A percentile compares a stretch with the other conserved stretches of the same genome.
These are phyloP conservation scores for Rhaphigaster nebulosa DNA, from an alignment of 2,888 invertebrate genomes.

Conservation along the genomic window DNA sequence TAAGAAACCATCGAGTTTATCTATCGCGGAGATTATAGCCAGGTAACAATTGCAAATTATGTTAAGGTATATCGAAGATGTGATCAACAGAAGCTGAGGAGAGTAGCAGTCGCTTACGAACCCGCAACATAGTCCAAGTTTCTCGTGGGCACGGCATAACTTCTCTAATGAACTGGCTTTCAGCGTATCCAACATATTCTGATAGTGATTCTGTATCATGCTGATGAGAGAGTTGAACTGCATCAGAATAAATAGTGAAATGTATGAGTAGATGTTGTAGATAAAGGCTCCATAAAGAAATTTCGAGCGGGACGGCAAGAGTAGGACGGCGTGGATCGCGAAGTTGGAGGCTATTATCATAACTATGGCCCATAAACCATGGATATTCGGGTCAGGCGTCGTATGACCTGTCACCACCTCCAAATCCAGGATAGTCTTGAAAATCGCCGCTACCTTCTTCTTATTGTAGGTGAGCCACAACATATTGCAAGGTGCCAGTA, in stretches of 20 bases:
- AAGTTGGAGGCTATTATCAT: not conserved
- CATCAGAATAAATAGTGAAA: not conserved
- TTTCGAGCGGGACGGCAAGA: not conserved
- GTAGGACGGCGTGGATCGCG: not conserved
- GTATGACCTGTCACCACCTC: not conserved
- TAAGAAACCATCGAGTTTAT: not conserved
- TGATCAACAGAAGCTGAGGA: not conserved
- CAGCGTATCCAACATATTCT: not conserved
- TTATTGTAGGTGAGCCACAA: not conserved
- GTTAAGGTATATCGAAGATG: not conserved
- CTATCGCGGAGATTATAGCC: not conserved
- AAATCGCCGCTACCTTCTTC: not conserved
- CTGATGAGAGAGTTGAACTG: not conserved
- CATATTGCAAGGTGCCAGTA: not conserved
- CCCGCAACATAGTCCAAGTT: not conserved
- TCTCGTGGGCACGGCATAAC: not conserved
- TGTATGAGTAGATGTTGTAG: not conserved
- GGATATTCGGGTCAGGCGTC: not conserved
- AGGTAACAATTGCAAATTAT: not conserved
- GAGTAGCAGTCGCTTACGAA: not conserved
- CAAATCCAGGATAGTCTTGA: not conserved
- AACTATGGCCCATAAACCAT: not conserved
- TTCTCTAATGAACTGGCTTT: not conserved
- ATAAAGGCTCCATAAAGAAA: not conserved
- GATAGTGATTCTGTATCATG: not conserved